phyloP scores from a whole-genome alignment of 2,888 invertebrate species.

The Ferdinandea cuprea region DNA sequence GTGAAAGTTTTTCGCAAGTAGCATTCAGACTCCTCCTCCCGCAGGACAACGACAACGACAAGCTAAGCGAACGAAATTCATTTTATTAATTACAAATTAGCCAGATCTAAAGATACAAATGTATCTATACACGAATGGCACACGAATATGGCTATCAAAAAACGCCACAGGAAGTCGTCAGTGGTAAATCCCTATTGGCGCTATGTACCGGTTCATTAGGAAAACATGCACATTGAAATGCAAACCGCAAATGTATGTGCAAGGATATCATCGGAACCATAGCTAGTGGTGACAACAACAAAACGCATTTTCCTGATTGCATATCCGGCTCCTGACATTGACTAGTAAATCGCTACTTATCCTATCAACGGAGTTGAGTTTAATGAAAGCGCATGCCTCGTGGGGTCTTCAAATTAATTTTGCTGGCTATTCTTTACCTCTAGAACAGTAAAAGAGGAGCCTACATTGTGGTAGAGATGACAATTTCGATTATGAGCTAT shows the following conservation, averaged over 20 bases:
- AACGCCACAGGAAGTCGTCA: conserved; percentile 40
- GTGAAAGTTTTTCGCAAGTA: conserved; percentile 22
- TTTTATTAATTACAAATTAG: conserved; percentile 48
- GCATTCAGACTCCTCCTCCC: neutral
- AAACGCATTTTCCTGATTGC: conserved; percentile 63
- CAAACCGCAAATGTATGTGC: neutral
- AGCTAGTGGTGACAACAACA: conserved; percentile 3
- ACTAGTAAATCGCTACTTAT: conserved; percentile 57
- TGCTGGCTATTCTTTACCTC: neutral
- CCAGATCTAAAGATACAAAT: conserved; percentile 35
- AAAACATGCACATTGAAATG: conserved; percentile 4
- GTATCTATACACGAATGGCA: conserved; percentile 2
- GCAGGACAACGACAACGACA: too few species aligned
- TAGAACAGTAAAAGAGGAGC: neutral
- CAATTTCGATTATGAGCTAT: conserved; percentile 61
- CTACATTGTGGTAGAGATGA: conserved; percentile 14
- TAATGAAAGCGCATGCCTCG: conserved; percentile 17
- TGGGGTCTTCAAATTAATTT: conserved; percentile 6
- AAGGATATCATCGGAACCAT: conserved; percentile 4
- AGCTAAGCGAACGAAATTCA: neutral
- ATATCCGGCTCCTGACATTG: conserved; percentile 64
- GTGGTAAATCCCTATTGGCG: conserved; percentile 10
- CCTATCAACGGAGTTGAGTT: conserved; percentile 21
- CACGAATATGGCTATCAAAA: neutral
- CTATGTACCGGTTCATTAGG: conserved; percentile 16